Base-by-base conservation (phyloP, 2,888 invertebrate genomes). In the Melolontha melolontha region DNA sequence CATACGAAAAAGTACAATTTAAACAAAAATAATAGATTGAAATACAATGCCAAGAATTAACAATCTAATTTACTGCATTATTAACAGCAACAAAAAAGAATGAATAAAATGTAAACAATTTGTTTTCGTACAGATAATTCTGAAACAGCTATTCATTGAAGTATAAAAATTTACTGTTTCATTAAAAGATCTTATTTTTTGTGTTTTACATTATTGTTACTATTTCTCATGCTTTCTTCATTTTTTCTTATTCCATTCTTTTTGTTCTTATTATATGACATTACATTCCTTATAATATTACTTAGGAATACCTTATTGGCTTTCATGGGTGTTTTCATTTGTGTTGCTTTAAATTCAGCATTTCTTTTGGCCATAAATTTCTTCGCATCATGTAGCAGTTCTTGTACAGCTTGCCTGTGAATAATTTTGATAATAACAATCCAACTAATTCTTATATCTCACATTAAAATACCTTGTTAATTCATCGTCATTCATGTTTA, bases 291-390 rank as follows among this genome's bases (percentile, higher is more conserved):
- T 52, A 69, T 59, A 2, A 59, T 69, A 47, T 69, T 69, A 27
- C 52, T 69, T 27, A 69, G 34, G 39, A 69, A 69, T 11, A 57
- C 49, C 11, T 69, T 69, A 47, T 69, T 69, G 6, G 69, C 50
- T 14, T 69, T 64, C 69, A 69, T 66, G 0, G 68, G 69, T 10
- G 51, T 55, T 41, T 62, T 69, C 59, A 69, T 27, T 17, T 69
- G 69, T n/a, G 69, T 69, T n/a, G 69, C 69, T 49, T 39, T 50
- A 39, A 69, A 69, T 40, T 69, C 69, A 6, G 69, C 69, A 44
- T 69, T 47, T 22, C 69, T 50, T 54, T 65, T 57, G 4, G 57
- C 69, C 69, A 69, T 69, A 40, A 69, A 69, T 54, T 69, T 69
- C 39, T 65, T 66, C 2, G 69, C 69, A 12, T 69, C 69, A 44